Evolutionary conservation across 2,888 invertebrate species (phyloP), one percentile per base, ranked within the genome.

Genomic region (Caenorhabditis wallacei): DNA sequence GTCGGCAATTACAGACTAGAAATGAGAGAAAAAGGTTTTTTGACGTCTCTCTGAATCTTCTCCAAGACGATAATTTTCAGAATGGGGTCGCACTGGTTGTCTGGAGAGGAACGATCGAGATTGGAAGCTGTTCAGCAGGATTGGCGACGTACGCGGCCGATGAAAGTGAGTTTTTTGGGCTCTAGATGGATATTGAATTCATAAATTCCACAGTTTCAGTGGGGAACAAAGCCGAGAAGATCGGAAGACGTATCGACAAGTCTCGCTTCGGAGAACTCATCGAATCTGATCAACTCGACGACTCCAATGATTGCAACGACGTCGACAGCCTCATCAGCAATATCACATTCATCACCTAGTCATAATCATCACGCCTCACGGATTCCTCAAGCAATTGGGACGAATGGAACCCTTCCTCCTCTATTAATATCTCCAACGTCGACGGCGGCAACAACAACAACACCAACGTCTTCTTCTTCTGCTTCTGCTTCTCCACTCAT

Each of bases 61-160:
- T 48, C 7, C 18, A 48, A n/a, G 18, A 48, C 26, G 35, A 3
- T 54, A 8, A 18, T 51, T 84, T 84, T 59, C 83, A 84, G 84
- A 72, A 68, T 82, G 72, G 86, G 86, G 24, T 84, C 84, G 16
- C 84, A 87, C 61, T 88, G 88, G 89, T 76, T 89, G 37, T 87
- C 90, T 8, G 87, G 88, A 20, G 91, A 91, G 76, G 91, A 91
- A 68, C 83, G 89, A 40, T 89, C 88, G 22, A 86, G 91, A 16
- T 84, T 91, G 22, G 90, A 91, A 80, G 91, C 91, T 11, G 91
- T 91, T 8, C 91, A 91, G 63, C 86, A 89, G 37, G 91, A 91
- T 70, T 91, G 91, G 91, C 85, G 91, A 43, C 76, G 87, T 18
- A 90, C 87, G 20, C 66, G 91, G 46, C 90, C 90, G 4, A 85